Evolutionary conservation across 1,140 invertebrate species (phyloP).

Genomic region (Homalodisca vitripennis): DNA sequence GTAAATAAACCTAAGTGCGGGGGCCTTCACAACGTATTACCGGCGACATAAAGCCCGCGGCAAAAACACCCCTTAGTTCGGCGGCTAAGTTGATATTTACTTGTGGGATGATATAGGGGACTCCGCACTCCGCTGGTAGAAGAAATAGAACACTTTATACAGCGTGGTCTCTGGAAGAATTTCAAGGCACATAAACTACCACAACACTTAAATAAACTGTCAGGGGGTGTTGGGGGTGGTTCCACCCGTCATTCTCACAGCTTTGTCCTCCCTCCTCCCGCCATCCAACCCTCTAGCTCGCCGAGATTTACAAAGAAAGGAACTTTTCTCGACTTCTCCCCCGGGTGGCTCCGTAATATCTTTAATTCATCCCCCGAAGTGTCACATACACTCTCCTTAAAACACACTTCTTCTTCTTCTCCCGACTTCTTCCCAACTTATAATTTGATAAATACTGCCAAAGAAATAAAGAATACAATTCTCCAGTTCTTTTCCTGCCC

Average conservation of each 20-base stretch:
- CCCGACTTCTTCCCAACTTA: neutral
- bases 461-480: slow-evolving; percentile 25
- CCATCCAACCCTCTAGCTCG: no score
- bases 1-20: slow-evolving; percentile 24
- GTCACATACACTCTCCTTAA: slow-evolving; percentile 28
- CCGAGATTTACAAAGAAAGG: slow-evolving; percentile 29
- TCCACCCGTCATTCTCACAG: slow-evolving; percentile 28
- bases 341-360: slow-evolving; percentile 7
- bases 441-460: slow-evolving; percentile 25
- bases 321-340: slow-evolving; percentile 28
- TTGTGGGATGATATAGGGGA: slow-evolving; percentile 21
- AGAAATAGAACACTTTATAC: slow-evolving; percentile 14
- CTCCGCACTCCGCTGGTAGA: slow-evolving; percentile 1
- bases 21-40: slow-evolving; percentile 12
- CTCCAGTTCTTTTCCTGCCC: neutral
- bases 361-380: slow-evolving; percentile 24
- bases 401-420: slow-evolving; percentile 22
- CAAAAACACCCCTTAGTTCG: slow-evolving; percentile 19
- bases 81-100: neutral
- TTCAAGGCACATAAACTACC: slow-evolving; percentile 30
- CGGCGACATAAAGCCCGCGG: slow-evolving; percentile 2
- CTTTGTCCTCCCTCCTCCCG: neutral
- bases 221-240: neutral
- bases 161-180: slow-evolving; percentile 20
- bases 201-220: slow-evolving; percentile 31